These are phyloP conservation scores for Limnephilus lunatus DNA, from an alignment of 2,888 invertebrate species.

Conservation along the genomic window DNA sequence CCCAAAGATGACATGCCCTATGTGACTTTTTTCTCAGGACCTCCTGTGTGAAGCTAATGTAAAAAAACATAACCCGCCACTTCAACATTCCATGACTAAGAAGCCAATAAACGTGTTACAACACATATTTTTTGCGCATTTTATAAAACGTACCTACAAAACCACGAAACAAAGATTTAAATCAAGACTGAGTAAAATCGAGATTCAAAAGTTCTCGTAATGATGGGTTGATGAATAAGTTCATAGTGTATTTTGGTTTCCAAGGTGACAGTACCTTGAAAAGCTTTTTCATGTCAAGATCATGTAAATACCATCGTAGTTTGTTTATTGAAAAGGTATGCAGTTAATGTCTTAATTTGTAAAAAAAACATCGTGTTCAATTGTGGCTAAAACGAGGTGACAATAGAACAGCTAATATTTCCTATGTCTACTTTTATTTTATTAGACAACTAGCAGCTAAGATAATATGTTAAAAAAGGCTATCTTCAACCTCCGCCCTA, in stretches of 20 bases:
- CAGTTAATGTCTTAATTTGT: not conserved
- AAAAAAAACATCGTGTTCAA: not conserved
- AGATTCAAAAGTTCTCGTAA: not conserved
- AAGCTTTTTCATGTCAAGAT: not conserved
- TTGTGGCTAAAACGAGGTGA: not conserved
- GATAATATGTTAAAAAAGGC: too few relatives aligned
- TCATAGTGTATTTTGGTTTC: not conserved
- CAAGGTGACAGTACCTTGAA: not conserved
- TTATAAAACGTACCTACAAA: not conserved
- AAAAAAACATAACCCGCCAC: not conserved
- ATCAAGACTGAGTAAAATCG: not conserved
- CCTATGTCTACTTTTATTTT: too few relatives aligned
- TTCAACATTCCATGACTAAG: not conserved
- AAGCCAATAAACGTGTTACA: not conserved
- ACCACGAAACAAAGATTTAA: not conserved
- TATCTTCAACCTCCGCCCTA: too few relatives aligned
- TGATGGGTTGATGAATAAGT: not conserved
- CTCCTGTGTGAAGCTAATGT: too few relatives aligned
- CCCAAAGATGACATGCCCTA: too few relatives aligned
- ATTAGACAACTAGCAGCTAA: too few relatives aligned
- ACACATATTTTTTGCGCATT: not conserved
- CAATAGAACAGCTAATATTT: too few relatives aligned
- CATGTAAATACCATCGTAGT: not conserved
- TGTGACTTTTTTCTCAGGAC: too few relatives aligned
- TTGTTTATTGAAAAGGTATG: not conserved